Percentiles rank a stretch among this genome's conserved stretches.
phyloP scores from a whole-genome alignment of 2,888 invertebrate genomes.

The Dromius quadrimaculatus region DNA sequence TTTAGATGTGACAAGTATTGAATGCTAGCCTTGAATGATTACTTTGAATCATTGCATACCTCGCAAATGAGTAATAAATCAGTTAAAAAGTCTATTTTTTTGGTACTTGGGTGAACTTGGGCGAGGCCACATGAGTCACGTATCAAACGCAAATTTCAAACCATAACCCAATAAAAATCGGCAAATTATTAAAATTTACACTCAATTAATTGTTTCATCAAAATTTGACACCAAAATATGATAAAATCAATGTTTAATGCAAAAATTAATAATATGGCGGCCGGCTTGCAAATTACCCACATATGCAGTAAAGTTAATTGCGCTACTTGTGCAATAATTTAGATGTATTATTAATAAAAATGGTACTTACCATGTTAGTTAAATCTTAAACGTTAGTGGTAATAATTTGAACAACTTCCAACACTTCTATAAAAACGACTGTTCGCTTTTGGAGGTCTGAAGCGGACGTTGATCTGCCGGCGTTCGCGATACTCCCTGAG shows the following conservation, averaged over 20 bases:
- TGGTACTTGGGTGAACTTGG: slow-evolving; percentile 45
- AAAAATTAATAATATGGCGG: slow-evolving; percentile 61
- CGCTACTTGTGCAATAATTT: neutral
- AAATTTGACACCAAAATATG: slow-evolving; percentile 33
- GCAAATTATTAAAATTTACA: slow-evolving; percentile 9
- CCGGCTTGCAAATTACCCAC: slow-evolving; percentile 57
- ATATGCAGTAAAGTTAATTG: slow-evolving; percentile 18
- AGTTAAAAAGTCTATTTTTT: slow-evolving; percentile 36
- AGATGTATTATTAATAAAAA: slow-evolving; percentile 42
- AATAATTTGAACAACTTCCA: slow-evolving; percentile 62
- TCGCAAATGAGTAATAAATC: slow-evolving; percentile 47
- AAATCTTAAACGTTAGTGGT: slow-evolving; percentile 58
- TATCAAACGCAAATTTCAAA: slow-evolving; percentile 17
- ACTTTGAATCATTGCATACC: slow-evolving; percentile 32
- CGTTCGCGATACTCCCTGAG: slow-evolving; percentile 58
- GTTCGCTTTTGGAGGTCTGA: slow-evolving; percentile 62
- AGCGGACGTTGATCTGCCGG: slow-evolving; percentile 67
- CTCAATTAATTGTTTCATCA: neutral
- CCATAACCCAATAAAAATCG: neutral
- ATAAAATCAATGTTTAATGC: slow-evolving; percentile 54
- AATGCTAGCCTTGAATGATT: slow-evolving; percentile 40
- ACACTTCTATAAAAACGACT: slow-evolving; percentile 63
- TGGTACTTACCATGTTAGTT: slow-evolving; percentile 64
- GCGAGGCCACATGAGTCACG: slow-evolving; percentile 52
- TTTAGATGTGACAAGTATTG: slow-evolving; percentile 42